These are phyloP conservation scores for Formicarius rufipectus DNA, from an alignment of 2,113 vertebrate genomes.

Conservation along the genomic window DNA sequence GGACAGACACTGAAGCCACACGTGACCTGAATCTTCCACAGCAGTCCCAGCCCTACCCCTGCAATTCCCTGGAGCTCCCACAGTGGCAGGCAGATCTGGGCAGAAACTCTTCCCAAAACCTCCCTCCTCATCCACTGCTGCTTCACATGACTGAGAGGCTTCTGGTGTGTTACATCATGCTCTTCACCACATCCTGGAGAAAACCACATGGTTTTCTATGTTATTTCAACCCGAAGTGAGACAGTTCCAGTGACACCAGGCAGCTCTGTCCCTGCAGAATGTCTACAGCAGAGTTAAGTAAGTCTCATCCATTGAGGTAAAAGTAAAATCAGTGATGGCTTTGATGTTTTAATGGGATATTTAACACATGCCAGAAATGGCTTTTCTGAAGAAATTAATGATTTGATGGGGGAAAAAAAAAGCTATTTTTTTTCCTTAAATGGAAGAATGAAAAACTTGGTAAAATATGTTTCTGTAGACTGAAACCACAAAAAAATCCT, in stretches of 20 bases:
- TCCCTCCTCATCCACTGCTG: background rate
- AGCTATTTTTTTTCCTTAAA: background rate
- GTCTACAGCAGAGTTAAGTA: background rate
- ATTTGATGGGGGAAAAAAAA: rapidly evolving
- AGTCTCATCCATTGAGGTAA: background rate
- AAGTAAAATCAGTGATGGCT: background rate
- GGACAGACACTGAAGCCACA: background rate
- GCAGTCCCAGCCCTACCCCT: rapidly evolving
- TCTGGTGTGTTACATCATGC: rapidly evolving
- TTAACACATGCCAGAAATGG: background rate
- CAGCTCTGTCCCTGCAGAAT: background rate
- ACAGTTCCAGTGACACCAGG: too few relatives aligned
- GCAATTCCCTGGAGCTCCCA: background rate
- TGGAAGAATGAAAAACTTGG: background rate
- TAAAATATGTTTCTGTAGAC: background rate
- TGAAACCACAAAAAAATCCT: background rate
- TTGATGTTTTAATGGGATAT: background rate
- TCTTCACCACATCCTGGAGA: background rate
- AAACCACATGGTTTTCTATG: background rate
- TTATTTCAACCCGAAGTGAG: background rate
- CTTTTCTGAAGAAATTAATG: background rate
- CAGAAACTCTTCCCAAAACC: background rate
- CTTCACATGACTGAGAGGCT: background rate
- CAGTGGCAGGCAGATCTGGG: background rate
- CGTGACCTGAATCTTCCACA: rapidly evolving